Percentiles rank a stretch among this genome's conserved stretches.
Conservation (phyloP, 2,113 vertebrate genomes). For the Gavia stellata region DNA sequence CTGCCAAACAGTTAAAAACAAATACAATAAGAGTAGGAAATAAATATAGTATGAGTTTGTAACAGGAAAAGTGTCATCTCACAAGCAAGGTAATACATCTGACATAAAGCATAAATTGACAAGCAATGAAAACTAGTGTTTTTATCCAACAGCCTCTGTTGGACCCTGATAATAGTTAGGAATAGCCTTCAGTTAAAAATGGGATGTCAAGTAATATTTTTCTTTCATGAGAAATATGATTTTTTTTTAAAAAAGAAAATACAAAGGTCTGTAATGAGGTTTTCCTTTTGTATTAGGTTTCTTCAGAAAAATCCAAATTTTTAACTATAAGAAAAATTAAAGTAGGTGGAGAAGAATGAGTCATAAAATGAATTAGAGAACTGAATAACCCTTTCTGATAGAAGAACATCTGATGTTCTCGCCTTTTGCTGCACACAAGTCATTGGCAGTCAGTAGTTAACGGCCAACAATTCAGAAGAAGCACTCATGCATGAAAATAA, state of each 20-base stretch:
- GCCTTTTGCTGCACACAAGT: neutral
- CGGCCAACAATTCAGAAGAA: neutral
- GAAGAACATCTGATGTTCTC: neutral
- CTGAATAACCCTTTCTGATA: neutral
- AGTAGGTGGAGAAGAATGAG: neutral
- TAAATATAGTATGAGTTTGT: neutral
- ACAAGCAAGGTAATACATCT: neutral
- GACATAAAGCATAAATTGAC: neutral
- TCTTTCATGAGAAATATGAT: neutral
- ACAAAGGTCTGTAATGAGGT: neutral
- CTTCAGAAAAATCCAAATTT: neutral
- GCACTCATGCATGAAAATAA: neutral
- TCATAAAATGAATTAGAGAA: neutral
- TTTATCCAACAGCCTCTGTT: neutral
- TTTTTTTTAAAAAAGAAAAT: neutral
- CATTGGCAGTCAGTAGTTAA: neutral
- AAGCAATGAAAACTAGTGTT: neutral
- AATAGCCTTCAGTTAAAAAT: neutral
- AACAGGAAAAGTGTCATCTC: neutral
- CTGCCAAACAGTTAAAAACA: constrained; percentile 30
- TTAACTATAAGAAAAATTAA: neutral
- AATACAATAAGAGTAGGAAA: neutral
- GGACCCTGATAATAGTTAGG: neutral
- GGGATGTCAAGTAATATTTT: neutral
- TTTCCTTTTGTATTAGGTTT: neutral